Percentiles rank a stretch among this genome's conserved stretches.
Evolutionary conservation across 2,113 vertebrate species (phyloP).

Genomic region (Pungitius pungitius): DNA sequence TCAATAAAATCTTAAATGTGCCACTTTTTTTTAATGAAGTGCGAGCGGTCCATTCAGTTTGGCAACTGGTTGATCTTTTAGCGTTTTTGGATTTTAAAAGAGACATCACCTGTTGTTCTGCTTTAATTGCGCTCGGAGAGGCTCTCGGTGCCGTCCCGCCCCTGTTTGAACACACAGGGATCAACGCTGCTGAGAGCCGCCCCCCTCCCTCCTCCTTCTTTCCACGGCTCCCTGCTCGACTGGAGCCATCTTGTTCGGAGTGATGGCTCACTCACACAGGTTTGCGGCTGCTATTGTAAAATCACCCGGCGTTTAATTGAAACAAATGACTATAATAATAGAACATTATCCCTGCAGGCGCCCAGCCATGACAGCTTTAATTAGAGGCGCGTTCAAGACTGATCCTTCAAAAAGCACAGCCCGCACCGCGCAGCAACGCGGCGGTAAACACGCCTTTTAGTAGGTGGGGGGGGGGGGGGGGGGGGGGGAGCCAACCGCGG

Average conservation of each 20-base stretch:
- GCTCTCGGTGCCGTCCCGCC: neutral
- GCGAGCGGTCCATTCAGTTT: conserved; percentile 13
- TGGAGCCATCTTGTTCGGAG: conserved; percentile 96
- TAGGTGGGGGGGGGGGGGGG: conserved; percentile 48
- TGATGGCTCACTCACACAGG: conserved; percentile 95
- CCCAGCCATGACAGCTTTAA: conserved; percentile 97
- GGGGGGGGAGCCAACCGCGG: conserved; percentile 48
- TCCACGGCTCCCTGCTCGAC: conserved; percentile 74
- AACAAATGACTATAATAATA: conserved; percentile 99
- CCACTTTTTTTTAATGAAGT: conserved; percentile 20
- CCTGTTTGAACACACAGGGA: conserved; percentile 40
- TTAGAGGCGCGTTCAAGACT: conserved; percentile 94
- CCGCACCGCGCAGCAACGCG: conserved; percentile 64
- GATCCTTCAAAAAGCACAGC: conserved; percentile 92
- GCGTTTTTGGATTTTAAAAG: neutral
- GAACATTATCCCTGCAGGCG: conserved; percentile 99
- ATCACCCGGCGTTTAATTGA: conserved; percentile 99
- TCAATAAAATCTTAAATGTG: conserved; percentile 24
- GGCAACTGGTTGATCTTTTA: no score
- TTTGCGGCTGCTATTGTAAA: conserved; percentile 99
- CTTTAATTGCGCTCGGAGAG: conserved; percentile 17
- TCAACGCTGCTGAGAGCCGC: conserved; percentile 41
- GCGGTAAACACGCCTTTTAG: conserved; percentile 82
- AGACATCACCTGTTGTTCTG: conserved; percentile 13
- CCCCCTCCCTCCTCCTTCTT: conserved; percentile 26